Percentiles rank a stretch among this genome's conserved stretches.
These are phyloP conservation scores for Pachycephus smyrnensis DNA, from an alignment of 2,888 invertebrate species.

Conservation along the genomic window DNA sequence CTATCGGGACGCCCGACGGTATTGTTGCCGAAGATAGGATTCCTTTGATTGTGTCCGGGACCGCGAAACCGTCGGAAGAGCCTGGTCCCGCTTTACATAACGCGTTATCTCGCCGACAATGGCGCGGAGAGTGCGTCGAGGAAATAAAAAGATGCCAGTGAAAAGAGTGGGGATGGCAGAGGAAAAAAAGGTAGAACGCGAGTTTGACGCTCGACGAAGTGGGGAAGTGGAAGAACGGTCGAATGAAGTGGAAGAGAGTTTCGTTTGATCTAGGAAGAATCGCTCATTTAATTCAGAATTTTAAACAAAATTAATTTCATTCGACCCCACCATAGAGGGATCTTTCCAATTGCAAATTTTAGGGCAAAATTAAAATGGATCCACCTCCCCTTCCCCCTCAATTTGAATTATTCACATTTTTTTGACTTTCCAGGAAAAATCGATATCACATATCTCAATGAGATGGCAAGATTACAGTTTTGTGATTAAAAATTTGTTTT, in stretches of 20 bases:
- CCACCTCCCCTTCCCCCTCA: too few species aligned
- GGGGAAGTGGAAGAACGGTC: too few species aligned
- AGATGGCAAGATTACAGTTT: too few species aligned
- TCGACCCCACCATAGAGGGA: too few species aligned
- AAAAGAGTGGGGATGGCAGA: constrained; percentile 14
- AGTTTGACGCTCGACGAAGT: neutral
- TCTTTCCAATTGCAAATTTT: too few species aligned
- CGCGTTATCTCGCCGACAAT: constrained; percentile 51
- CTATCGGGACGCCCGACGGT: constrained; percentile 43
- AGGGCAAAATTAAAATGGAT: too few species aligned
- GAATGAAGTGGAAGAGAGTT: constrained; percentile 26
- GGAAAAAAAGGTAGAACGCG: neutral
- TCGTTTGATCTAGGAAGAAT: constrained; percentile 48
- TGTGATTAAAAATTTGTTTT: too few species aligned
- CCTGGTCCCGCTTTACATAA: constrained; percentile 45
- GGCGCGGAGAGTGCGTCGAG: constrained; percentile 14
- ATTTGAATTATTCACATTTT: too few species aligned
- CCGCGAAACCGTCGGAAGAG: neutral
- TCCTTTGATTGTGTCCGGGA: constrained; percentile 50
- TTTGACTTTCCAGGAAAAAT: too few species aligned
- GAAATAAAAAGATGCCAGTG: constrained; percentile 27
- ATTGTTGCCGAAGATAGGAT: constrained; percentile 57
- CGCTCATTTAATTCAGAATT: constrained; percentile 3
- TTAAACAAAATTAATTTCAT: too few species aligned
- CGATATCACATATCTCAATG: too few species aligned